Evolutionary conservation across 2,888 invertebrate species (phyloP).

Genomic region (Andrena dorsata): DNA sequence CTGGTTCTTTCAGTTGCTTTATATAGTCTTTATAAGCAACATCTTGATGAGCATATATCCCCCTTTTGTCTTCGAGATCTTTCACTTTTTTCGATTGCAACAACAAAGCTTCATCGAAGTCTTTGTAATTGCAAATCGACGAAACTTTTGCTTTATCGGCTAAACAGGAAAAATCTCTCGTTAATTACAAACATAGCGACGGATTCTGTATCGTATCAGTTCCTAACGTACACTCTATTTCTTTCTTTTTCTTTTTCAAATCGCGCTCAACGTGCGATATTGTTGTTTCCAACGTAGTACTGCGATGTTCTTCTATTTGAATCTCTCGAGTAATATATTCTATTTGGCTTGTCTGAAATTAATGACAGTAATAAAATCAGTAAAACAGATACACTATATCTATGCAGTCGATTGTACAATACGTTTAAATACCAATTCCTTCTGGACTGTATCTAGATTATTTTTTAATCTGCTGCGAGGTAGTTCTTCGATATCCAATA

Average conservation of each 20-base stretch:
- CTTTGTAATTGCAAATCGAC: conserved; percentile 85
- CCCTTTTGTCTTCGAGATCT: conserved; percentile 89
- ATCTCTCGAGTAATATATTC: conserved; percentile 64
- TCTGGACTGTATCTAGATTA: conserved; percentile 87
- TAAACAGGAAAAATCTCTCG: conserved; percentile 52
- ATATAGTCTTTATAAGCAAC: conserved; percentile 91
- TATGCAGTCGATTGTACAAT: neutral
- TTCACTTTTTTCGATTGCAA: conserved; percentile 89
- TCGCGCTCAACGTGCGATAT: conserved; percentile 89
- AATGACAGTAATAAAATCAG: conserved; percentile 83
- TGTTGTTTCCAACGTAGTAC: conserved; percentile 88
- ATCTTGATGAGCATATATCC: conserved; percentile 89
- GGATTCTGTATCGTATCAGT: neutral
- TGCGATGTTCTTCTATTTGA: conserved; percentile 65
- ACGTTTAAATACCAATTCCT: conserved; percentile 85
- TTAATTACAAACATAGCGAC: neutral
- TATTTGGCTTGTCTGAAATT: conserved; percentile 77
- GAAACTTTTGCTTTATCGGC: conserved; percentile 76
- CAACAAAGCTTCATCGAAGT: conserved; percentile 89
- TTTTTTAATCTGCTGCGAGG: conserved; percentile 88
- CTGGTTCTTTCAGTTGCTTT: conserved; percentile 88
- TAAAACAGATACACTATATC: neutral
- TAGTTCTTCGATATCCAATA: conserved; percentile 87
- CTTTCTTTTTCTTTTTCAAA: conserved; percentile 86
- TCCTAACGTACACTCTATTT: conserved; percentile 75